Base-by-base conservation (phyloP, 2,113 vertebrate genomes). In the Phycodurus eques region DNA sequence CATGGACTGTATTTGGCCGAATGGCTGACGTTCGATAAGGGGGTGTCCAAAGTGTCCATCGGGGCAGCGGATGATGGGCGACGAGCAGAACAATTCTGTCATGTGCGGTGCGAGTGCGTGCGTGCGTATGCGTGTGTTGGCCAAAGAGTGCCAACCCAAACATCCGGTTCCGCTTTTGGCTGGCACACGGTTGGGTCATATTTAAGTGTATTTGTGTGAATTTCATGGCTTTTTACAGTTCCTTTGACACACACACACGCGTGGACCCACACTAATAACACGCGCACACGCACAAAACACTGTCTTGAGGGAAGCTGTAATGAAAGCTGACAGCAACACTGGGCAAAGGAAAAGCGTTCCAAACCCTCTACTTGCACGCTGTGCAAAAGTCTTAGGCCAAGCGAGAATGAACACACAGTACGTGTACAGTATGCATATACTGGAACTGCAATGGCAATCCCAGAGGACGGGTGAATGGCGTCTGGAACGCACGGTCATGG, bases 71-170 rank as follows among this genome's bases (percentile, higher is more conserved):
- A 27, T 27, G 66, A 71, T 56, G 64, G 72, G 71, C 51, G 4
- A 46, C 53, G 56, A 68, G 74, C 49, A 71, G 67, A n/a, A n/a
- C n/a, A n/a, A n/a, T n/a, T n/a, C n/a, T n/a, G n/a, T n/a, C n/a
- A n/a, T 27, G 27, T 27, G 27, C 27, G 1, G 35, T 62, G 67
- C 35, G 59, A 49, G 42, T 31, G 53, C 66, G 60, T 70, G 67
- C 46, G 51, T 62, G 69, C 51, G 59, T 64, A 68, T 59, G 69
- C 47, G 56, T 74, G 71, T 13, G 59, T 35, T 44, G 17, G 74
- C 74, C 81, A 72, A 76, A 67, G 54, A 8, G 73, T 84, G 88
- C 83, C 81, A 85, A 79, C 76, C 76, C 80, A 83, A 86, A 88
- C 85, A 74, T 73, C 64, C 68, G 10, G 47, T 76, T 70, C 60